These are phyloP conservation scores for Motacilla tschutschensis DNA, from an alignment of 2,113 vertebrate species.

Conservation along the genomic window DNA sequence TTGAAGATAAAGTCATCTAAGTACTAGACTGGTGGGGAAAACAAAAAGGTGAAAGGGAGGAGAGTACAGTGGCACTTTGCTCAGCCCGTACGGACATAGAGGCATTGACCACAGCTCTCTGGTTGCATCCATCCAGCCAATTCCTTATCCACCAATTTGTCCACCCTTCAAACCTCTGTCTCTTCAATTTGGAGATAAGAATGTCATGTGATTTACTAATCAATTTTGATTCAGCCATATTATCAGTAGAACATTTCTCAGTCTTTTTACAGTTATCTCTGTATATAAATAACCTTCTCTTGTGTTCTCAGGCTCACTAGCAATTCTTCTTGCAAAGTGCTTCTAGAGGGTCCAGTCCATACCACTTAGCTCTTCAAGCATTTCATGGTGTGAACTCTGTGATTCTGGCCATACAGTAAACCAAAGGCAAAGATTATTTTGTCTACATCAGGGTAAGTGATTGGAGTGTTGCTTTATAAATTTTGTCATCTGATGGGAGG, in stretches of 20 bases:
- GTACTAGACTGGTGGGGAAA: background rate
- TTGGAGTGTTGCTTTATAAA: slow-evolving; percentile 10
- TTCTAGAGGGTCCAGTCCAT: background rate
- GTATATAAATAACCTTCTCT: background rate
- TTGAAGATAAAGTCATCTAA: background rate
- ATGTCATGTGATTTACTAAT: background rate
- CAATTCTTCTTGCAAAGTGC: background rate
- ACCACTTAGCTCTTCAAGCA: background rate
- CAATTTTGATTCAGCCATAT: slow-evolving; percentile 2
- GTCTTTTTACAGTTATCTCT: background rate
- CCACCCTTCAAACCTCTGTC: background rate
- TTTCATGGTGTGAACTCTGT: background rate
- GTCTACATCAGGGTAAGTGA: background rate
- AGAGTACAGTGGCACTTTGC: background rate
- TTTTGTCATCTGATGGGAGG: background rate
- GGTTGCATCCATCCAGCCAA: background rate
- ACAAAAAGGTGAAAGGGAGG: background rate
- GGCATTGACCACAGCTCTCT: background rate
- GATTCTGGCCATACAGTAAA: background rate
- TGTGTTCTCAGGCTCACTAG: background rate
- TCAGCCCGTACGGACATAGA: background rate
- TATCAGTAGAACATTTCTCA: background rate
- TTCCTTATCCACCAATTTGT: background rate
- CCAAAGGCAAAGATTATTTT: background rate
- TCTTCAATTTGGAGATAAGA: background rate